A percentile compares a stretch with the other conserved stretches of the same genome.
These are phyloP conservation scores for Camponotus pennsylvanicus DNA, from an alignment of 1,140 invertebrate species.

Conservation along the genomic window DNA sequence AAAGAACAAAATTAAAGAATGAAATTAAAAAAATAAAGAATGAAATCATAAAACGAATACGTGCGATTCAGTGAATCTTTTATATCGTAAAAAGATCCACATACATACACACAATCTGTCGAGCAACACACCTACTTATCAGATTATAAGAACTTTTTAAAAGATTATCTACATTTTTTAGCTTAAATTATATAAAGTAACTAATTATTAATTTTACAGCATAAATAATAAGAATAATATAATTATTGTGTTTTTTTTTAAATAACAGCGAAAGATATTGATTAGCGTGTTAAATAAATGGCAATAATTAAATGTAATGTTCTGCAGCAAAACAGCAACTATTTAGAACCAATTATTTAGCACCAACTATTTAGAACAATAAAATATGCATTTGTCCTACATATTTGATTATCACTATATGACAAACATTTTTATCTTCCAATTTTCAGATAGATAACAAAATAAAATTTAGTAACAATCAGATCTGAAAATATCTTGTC, in stretches of 20 bases:
- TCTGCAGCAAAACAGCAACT: too few relatives aligned
- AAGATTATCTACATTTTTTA: neutral
- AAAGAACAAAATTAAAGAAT: neutral
- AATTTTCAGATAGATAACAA: constrained; percentile 2
- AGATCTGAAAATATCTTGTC: neutral
- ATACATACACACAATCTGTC: too few relatives aligned
- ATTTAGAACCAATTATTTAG: too few relatives aligned
- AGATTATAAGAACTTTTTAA: neutral
- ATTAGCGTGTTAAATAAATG: neutral
- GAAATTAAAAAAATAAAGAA: constrained; percentile 28
- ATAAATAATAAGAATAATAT: neutral
- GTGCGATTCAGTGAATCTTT: constrained; percentile 8
- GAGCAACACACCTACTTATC: neutral
- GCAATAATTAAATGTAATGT: too few relatives aligned
- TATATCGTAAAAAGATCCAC: neutral
- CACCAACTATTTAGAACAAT: too few relatives aligned
- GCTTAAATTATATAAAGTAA: neutral
- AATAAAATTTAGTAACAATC: neutral
- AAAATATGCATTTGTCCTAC: too few relatives aligned
- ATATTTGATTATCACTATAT: neutral
- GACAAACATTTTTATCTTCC: constrained; percentile 21
- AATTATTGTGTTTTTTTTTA: too few relatives aligned
- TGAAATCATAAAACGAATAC: neutral
- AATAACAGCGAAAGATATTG: too few relatives aligned
- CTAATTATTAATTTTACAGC: neutral